Evolutionary conservation across 2,113 vertebrate genomes (phyloP), one percentile per base, ranked within the genome.

Genomic region (Boulengeromyrus knoepffleri): DNA sequence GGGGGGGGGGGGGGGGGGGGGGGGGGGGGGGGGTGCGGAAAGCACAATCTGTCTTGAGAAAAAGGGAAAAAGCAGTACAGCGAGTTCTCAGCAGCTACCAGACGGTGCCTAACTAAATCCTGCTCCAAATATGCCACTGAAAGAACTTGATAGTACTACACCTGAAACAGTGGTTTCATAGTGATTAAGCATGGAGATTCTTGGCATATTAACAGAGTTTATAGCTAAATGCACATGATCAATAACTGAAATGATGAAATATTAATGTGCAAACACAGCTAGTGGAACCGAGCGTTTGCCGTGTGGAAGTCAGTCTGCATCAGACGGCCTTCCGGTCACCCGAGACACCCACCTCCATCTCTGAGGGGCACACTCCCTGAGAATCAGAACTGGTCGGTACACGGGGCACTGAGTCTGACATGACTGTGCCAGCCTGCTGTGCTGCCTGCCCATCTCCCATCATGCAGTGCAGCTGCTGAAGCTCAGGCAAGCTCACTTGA

Each of bases 401-500:
- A 39, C 0, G 2, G 24, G 27, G 13, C 24, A 31, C 49, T 0
- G 50, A 19, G 49, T 53, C 50, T 39, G 90, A 85, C 8, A 92
- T 89, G 94, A 19, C 50, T 56, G 85, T 87, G 91, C 94, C 95
- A 2, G 21, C 50, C 86, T 7, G 93, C 1, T 58, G 96, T 90
- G 70, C 77, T 1, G 94, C 95, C 62, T 96, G 96, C 91, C 97
- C 97, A 1, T 94, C 95, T 91, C 98, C 95, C 85, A 99, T 92
- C 62, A 95, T 97, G 93, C 96, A 96, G 93, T 99, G 98, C 84
- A 99, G 95, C 93, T 98, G 97, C 94, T 99, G 97, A 0, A 98
- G 96, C 94, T 99, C 98, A 0, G 98, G 98, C 90, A 99, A 94
- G 46, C 98, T 97, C 85, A 99, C 98, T 95, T 99, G 98, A 24